A percentile compares a stretch with the other conserved stretches of the same genome.
phyloP scores from a whole-genome alignment of 2,888 invertebrate species.

The Lumbricus terrestris region DNA sequence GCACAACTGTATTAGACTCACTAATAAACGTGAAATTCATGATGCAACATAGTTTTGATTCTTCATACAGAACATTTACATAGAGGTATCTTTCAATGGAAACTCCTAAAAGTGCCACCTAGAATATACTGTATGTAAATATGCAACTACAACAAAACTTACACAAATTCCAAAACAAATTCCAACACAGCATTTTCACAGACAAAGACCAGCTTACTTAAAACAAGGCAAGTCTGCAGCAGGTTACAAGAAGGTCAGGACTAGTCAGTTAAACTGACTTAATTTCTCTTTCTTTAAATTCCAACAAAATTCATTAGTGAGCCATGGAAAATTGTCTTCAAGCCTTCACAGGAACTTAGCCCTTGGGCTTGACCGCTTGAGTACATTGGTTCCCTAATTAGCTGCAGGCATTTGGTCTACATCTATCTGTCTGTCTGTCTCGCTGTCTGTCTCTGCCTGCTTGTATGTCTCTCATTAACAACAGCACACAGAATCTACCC shows the following conservation, averaged over 20 bases:
- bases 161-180: background rate
- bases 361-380: background rate
- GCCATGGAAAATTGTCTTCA: background rate
- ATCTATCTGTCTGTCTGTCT: no score
- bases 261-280: background rate
- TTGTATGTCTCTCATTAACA: background rate
- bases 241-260: background rate
- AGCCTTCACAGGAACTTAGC: background rate
- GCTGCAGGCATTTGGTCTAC: background rate
- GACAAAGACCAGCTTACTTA: background rate
- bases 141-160: background rate
- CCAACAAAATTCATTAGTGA: background rate
- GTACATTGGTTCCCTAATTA: background rate
- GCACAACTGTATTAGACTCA: background rate
- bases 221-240: background rate
- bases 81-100: background rate
- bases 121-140: no score
- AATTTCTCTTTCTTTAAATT: background rate
- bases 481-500: background rate
- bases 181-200: background rate
- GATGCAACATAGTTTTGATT: background rate
- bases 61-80: background rate
- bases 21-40: background rate
- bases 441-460: conserved; percentile 11
- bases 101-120: no score